Conservation (phyloP, 2,113 vertebrate species). For the Callithrix jacchus region DNA sequence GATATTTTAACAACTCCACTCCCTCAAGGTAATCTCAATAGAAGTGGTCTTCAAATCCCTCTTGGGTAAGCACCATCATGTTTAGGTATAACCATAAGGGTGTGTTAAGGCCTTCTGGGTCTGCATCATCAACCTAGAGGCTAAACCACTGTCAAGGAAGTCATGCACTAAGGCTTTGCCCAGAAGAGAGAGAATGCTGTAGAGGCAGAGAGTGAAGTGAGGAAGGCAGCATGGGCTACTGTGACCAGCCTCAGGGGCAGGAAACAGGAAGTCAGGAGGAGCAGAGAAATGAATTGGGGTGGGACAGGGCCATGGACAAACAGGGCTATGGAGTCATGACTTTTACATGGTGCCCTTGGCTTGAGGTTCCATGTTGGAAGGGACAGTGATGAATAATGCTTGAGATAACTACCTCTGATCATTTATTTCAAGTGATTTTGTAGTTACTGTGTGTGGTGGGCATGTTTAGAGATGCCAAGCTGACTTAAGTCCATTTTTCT, state of each 20-base stretch:
- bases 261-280: not conserved
- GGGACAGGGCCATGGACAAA: not conserved
- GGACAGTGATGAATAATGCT: not conserved
- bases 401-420: not conserved
- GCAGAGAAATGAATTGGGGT: not conserved
- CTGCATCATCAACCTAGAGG: not conserved
- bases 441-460: not conserved
- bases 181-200: not conserved
- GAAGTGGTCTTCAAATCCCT: not conserved
- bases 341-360: not conserved
- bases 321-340: fast-evolving
- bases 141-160: not conserved
- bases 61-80: not conserved
- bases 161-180: not conserved
- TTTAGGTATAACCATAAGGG: too few relatives aligned
- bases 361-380: not conserved
- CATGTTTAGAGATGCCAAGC: not conserved
- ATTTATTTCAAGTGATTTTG: not conserved
- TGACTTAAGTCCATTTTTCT: not conserved
- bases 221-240: not conserved
- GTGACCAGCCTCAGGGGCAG: not conserved
- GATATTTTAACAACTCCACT: not conserved
- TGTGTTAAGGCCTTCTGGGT: not conserved
- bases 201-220: not conserved
- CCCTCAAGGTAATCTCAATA: not conserved